These are phyloP conservation scores for Nemurella pictetii DNA, from an alignment of 2,888 invertebrate species.

Conservation along the genomic window DNA sequence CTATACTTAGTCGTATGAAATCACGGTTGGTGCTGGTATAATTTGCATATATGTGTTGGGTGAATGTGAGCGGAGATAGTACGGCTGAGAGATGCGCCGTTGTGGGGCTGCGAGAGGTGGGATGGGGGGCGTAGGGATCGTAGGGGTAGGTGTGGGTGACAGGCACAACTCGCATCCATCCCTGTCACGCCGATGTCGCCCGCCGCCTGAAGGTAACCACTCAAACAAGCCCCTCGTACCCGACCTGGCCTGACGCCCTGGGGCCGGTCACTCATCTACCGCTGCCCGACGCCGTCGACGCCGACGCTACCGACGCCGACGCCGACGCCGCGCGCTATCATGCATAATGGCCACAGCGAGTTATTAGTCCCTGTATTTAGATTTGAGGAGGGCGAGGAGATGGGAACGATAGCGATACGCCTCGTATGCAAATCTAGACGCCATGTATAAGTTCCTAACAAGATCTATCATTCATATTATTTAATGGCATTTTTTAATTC, in stretches of 20 bases:
- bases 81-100: background rate
- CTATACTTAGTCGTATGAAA: slow-evolving; percentile 30
- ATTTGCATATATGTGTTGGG: slow-evolving; percentile 37
- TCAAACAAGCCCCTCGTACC: background rate
- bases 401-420: background rate
- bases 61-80: slow-evolving; percentile 37
- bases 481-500: background rate
- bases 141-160: background rate
- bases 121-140: background rate
- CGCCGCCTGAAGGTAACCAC: slow-evolving; percentile 3
- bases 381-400: background rate
- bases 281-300: background rate
- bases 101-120: slow-evolving; percentile 2
- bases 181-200: background rate
- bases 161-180: background rate
- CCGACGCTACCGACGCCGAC: no score
- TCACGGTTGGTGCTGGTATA: slow-evolving; percentile 27
- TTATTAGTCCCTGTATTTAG: background rate
- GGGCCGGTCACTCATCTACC: background rate
- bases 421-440: background rate
- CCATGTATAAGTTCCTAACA: background rate
- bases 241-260: no score
- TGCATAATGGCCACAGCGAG: background rate
- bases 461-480: background rate
- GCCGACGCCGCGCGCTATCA: background rate